A percentile compares a stretch with the other conserved stretches of the same genome.
Conservation (phyloP, 2,797 vertebrate species). For the Coregonus sp. region DNA sequence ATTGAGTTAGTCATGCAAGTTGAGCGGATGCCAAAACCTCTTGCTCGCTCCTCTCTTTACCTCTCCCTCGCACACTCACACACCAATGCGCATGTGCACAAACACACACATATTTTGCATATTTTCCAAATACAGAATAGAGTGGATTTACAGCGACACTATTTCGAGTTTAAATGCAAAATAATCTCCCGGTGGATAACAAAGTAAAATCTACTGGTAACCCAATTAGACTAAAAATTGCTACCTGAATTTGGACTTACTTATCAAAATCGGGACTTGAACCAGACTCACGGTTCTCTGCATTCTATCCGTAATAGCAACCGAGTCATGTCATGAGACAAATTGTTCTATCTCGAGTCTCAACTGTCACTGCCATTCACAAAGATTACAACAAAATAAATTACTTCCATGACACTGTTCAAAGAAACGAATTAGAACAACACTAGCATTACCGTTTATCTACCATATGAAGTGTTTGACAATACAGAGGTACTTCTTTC, state of each 20-base stretch:
- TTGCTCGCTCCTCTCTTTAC: background rate
- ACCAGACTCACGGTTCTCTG: slow-evolving; percentile 27
- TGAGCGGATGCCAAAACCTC: background rate
- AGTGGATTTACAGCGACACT: too few relatives aligned
- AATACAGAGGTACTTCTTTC: background rate
- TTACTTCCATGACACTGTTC: slow-evolving; percentile 18
- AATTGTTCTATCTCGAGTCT: slow-evolving; percentile 34
- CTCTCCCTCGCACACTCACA: background rate
- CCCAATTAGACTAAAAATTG: slow-evolving; percentile 1
- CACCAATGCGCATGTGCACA: background rate
- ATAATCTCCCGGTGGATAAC: background rate
- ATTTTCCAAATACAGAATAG: too few relatives aligned
- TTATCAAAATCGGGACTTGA: slow-evolving; percentile 33
- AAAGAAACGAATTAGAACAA: slow-evolving; percentile 11
- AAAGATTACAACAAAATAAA: background rate
- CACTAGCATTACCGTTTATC: background rate
- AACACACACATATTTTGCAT: background rate
- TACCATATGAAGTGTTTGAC: background rate
- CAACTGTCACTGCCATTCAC: slow-evolving; percentile 25
- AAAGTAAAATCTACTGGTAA: background rate
- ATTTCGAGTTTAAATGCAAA: background rate
- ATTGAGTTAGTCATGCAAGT: background rate
- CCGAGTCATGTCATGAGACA: slow-evolving; percentile 56
- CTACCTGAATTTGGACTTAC: too few relatives aligned
- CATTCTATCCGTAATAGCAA: slow-evolving; percentile 41